phyloP scores from a whole-genome alignment of 2,113 vertebrate genomes.

The Pardalotus punctatus region DNA sequence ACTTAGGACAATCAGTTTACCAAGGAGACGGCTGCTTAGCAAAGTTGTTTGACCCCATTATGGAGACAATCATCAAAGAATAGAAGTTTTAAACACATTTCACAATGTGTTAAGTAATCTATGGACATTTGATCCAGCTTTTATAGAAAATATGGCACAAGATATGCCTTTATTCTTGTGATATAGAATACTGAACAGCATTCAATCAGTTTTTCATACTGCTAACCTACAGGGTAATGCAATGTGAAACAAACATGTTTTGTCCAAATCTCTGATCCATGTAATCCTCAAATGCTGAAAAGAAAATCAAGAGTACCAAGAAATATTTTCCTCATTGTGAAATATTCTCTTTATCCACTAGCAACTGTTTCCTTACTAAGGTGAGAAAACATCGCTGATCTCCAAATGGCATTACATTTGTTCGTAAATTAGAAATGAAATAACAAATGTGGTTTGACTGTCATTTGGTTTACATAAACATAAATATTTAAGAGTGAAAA shows the following conservation, averaged over 20 bases:
- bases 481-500: background rate
- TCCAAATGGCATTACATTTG: background rate
- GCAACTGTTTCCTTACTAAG: background rate
- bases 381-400: background rate
- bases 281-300: background rate
- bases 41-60: background rate
- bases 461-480: background rate
- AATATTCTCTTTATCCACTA: background rate
- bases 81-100: background rate
- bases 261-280: background rate
- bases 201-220: background rate
- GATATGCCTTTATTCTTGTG: background rate
- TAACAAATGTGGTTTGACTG: background rate
- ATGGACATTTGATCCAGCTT: background rate
- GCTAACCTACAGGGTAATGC: background rate
- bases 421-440: background rate
- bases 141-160: background rate
- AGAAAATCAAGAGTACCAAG: background rate
- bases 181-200: background rate
- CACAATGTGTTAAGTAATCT: background rate
- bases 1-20: background rate
- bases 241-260: background rate
- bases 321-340: background rate
- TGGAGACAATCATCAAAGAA: too few relatives aligned
- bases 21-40: background rate